Percentiles rank a stretch among this genome's conserved stretches.
Evolutionary conservation across 2,888 invertebrate genomes (phyloP).

Genomic region (Sympetrum striolatum): DNA sequence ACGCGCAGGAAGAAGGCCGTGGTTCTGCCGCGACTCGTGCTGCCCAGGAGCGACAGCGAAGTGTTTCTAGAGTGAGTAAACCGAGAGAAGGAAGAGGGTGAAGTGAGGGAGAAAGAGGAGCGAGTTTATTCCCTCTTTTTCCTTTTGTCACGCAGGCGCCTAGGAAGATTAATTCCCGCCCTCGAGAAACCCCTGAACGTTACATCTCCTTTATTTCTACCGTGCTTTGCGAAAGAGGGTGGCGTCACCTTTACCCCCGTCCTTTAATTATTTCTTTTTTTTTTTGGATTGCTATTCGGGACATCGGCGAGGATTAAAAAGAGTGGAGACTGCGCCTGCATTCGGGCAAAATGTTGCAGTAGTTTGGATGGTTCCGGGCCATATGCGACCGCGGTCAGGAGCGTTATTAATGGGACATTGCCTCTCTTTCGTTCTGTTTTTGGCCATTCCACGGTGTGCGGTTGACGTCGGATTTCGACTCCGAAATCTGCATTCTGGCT

Average conservation of each 20-base stretch:
- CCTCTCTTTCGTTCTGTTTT: neutral
- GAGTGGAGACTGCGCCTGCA: neutral
- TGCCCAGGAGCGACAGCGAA: constrained; percentile 78
- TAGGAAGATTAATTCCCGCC: constrained; percentile 10
- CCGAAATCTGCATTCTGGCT: no score
- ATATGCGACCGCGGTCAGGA: no score
- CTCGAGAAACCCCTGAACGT: neutral
- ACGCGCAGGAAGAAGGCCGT: constrained; percentile 74
- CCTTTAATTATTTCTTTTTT: neutral
- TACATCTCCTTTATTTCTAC: neutral
- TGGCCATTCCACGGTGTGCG: neutral
- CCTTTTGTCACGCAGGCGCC: constrained; percentile 30
- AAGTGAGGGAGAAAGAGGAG: neutral
- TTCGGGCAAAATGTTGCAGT: neutral
- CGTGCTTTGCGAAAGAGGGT: neutral
- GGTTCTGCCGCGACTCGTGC: constrained; percentile 75
- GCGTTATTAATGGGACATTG: neutral
- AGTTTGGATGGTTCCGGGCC: no score
- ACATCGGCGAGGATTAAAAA: no score
- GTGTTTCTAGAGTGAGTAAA: constrained; percentile 69
- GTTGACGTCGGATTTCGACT: neutral
- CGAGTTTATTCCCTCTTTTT: neutral
- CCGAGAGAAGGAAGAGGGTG: neutral
- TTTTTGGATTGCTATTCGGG: no score
- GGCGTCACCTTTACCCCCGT: neutral